Evolutionary conservation across 2,113 vertebrate species (phyloP), one percentile per base, ranked within the genome.

Genomic region (Delphinus delphis): DNA sequence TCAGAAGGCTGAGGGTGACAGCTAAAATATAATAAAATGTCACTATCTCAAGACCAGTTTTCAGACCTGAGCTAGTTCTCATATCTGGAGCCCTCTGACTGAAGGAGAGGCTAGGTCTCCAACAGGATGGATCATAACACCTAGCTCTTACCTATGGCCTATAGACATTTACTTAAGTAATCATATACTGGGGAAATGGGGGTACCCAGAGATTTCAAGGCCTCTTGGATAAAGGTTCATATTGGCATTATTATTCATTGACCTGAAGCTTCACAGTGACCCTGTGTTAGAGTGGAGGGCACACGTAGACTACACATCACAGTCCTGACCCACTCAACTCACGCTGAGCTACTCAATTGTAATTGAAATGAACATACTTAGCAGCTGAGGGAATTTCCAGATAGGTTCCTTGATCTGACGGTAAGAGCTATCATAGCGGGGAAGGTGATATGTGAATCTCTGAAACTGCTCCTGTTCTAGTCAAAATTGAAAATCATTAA

Each of bases 301-400:
- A 8, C 8, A 44, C 0, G 1, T 50, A 20, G 15, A 41, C 13
- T 8, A 85, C 0, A 21, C n/a, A 65, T 8, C 5, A 47, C 5
- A 68, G 5, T 81, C 4, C 26, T 70, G 80, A 26, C 18, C 7
- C 17, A 25, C 8, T 73, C 76, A 87, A 26, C 11, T 71, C 60
- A 60, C 3, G 44, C 3, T 68, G 53, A 44, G 4, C 70, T 79
- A 80, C 33, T n/a, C 33, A 65, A 6, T 17, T 9, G 60, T 23
- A 58, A 31, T 23, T 92, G n/a, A 94, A 93, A 88, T 26, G 8
- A 9, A 60, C 2, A 84, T 63, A 70, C 7, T 38, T 21, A 9
- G 62, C 41, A 28, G 15, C 44, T 90, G 50, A 53, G 1, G 63
- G 31, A 83, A 80, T 23, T 6, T 76, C 41, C 14, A 76, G 0